Evolutionary conservation across 2,888 invertebrate genomes (phyloP).

Genomic region (Acronicta psi): DNA sequence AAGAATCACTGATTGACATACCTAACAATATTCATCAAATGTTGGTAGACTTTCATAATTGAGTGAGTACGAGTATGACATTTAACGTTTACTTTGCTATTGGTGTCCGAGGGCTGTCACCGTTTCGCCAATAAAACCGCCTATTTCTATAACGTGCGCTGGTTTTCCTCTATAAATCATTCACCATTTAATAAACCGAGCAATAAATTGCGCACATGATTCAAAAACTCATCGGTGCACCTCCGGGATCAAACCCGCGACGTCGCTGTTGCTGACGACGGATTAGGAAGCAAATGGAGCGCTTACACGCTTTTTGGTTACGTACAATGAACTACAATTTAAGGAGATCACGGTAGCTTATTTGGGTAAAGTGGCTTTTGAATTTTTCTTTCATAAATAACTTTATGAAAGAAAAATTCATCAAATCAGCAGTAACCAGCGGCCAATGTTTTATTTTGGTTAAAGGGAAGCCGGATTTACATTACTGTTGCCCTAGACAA

Average conservation of each 20-base stretch:
- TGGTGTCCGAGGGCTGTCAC: constrained; percentile 11
- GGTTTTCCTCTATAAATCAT: constrained; percentile 37
- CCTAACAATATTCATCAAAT: too few species aligned
- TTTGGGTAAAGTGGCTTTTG: too few species aligned
- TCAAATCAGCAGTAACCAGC: too few species aligned
- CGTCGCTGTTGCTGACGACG: constrained; percentile 2
- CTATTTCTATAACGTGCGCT: constrained; percentile 24
- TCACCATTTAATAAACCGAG: constrained; percentile 34
- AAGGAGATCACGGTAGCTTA: too few species aligned
- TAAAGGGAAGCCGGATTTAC: too few species aligned
- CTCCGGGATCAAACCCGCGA: constrained; percentile 38
- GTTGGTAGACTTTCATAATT: too few species aligned
- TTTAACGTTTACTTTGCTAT: constrained; percentile 6
- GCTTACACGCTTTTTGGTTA: background rate
- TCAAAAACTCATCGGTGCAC: constrained; percentile 41
- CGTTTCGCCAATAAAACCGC: constrained; percentile 17
- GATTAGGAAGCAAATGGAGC: constrained; percentile 13
- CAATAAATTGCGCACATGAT: constrained; percentile 39
- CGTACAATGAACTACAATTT: background rate
- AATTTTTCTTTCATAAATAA: too few species aligned
- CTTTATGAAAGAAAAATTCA: too few species aligned
- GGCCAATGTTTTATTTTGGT: too few species aligned
- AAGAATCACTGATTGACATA: too few species aligned
- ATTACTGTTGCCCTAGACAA: too few species aligned
- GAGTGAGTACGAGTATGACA: too few species aligned